A percentile compares a stretch with the other conserved stretches of the same genome.
phyloP scores from a whole-genome alignment of 2,113 vertebrate species.

The Scytalopus superciliaris region DNA sequence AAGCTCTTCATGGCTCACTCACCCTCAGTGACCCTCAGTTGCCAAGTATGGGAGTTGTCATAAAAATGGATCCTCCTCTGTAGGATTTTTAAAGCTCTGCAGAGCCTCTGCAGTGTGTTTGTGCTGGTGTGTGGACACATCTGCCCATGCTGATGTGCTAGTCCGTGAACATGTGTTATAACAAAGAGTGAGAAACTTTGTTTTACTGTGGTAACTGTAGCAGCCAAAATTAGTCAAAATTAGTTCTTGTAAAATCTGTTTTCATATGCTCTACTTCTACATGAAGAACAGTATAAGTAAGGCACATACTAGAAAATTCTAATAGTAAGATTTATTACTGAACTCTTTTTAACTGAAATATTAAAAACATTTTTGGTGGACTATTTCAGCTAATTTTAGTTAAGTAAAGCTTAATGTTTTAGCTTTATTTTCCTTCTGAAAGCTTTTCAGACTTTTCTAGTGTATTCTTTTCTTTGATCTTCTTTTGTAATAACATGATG shows the following conservation, averaged over 20 bases:
- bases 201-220: not conserved
- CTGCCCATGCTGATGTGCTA: not conserved
- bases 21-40: not conserved
- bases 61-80: not conserved
- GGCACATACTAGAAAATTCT: not conserved
- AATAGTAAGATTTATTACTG: constrained; percentile 15
- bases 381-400: constrained; percentile 40
- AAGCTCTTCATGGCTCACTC: not conserved
- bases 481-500: constrained; percentile 52
- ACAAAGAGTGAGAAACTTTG: not conserved
- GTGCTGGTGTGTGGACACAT: not conserved
- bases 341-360: constrained; percentile 24
- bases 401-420: constrained; percentile 17
- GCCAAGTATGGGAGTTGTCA: not conserved
- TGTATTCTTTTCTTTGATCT: constrained; percentile 47
- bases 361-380: constrained; percentile 31
- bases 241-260: not conserved
- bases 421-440: not conserved
- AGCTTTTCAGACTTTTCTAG: constrained; percentile 32
- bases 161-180: not conserved
- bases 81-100: not conserved
- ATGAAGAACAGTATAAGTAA: not conserved
- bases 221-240: not conserved
- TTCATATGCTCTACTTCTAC: not conserved
- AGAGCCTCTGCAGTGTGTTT: not conserved